phyloP scores from a whole-genome alignment of 2,888 invertebrate species.

The Vesta saturnalis region DNA sequence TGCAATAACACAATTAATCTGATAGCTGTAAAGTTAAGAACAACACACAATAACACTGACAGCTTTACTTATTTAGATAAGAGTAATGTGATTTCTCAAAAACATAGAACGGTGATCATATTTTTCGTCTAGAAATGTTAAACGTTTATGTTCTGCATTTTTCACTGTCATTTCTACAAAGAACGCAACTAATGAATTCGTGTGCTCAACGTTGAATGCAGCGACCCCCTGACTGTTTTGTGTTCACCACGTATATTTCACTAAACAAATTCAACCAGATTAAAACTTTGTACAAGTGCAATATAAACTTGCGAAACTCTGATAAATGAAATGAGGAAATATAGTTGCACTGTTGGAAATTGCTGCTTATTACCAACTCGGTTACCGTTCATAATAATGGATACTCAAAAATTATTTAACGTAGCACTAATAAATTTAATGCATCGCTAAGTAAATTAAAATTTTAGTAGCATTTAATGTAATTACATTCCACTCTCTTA shows the following conservation, averaged over 20 bases:
- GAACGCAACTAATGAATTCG: conserved; percentile 17
- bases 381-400: no score
- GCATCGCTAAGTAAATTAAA: neutral
- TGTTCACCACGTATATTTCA: conserved; percentile 12
- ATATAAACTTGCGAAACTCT: conserved; percentile 22
- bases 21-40: conserved; percentile 45
- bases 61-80: conserved; percentile 38
- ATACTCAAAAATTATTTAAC: no score
- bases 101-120: conserved; percentile 27
- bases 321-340: conserved; percentile 28
- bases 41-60: conserved; percentile 41
- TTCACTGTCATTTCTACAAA: conserved; percentile 18
- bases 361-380: conserved; percentile 23
- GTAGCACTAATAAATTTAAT: neutral
- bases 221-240: conserved; percentile 11
- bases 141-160: conserved; percentile 21
- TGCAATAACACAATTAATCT: conserved; percentile 51
- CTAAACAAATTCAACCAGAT: conserved; percentile 19
- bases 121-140: conserved; percentile 27
- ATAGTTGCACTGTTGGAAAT: conserved; percentile 20
- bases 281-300: conserved; percentile 23
- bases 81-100: conserved; percentile 34
- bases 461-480: neutral
- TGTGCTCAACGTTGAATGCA: conserved; percentile 8
- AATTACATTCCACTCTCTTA: neutral